Evolutionary conservation across 2,888 invertebrate genomes (phyloP).

Genomic region (Chelonus formosanus): DNA sequence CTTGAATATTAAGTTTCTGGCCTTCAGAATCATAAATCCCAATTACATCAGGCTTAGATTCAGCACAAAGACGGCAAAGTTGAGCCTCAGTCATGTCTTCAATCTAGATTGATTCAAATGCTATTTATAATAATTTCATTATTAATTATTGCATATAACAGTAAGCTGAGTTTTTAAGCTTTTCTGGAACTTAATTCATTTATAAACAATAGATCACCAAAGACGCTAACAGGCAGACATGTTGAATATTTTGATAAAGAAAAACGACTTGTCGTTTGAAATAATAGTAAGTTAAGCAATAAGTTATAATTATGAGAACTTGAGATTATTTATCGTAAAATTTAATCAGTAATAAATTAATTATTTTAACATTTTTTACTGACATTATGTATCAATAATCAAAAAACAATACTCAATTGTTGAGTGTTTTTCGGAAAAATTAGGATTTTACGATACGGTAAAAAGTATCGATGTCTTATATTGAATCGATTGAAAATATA

Average conservation of each 20-base stretch:
- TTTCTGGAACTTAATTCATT: conserved; percentile 23
- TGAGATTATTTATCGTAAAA: too few relatives aligned
- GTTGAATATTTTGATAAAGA: conserved; percentile 38
- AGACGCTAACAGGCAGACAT: conserved; percentile 57
- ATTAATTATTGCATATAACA: neutral
- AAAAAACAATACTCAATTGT: too few relatives aligned
- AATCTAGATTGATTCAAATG: neutral
- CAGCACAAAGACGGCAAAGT: conserved; percentile 66
- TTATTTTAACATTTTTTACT: too few relatives aligned
- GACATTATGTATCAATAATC: too few relatives aligned
- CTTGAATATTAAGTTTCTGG: conserved; percentile 60
- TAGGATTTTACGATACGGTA: too few relatives aligned
- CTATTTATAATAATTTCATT: neutral
- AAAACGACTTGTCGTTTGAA: neutral
- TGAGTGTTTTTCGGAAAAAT: too few relatives aligned
- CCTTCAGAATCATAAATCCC: conserved; percentile 65
- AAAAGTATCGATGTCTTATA: too few relatives aligned
- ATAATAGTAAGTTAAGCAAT: too few relatives aligned
- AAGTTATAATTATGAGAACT: too few relatives aligned
- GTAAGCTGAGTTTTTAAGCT: neutral
- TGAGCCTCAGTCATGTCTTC: conserved; percentile 52
- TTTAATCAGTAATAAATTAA: too few relatives aligned
- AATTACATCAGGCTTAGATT: conserved; percentile 59
- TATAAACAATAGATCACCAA: conserved; percentile 53
- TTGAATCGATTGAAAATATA: too few relatives aligned